These are phyloP conservation scores for Atethmia centrago DNA, from an alignment of 2,888 invertebrate species.

Conservation along the genomic window DNA sequence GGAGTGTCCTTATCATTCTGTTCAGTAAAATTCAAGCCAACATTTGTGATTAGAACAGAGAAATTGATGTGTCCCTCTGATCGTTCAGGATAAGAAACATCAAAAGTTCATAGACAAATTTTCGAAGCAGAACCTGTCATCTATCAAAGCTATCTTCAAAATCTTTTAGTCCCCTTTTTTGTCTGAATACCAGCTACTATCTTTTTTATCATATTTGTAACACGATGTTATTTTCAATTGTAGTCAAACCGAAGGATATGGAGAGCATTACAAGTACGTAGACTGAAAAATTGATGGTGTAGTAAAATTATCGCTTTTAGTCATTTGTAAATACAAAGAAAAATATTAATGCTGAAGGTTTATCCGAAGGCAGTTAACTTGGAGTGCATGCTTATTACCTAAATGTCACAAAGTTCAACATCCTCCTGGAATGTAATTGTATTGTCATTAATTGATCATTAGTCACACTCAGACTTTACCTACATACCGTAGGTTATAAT, in stretches of 20 bases:
- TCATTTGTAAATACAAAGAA: slow-evolving; percentile 21
- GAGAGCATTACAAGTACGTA: slow-evolving; percentile 95
- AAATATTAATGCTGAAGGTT: slow-evolving; percentile 18
- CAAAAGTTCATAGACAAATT: not conserved
- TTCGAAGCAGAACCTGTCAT: not conserved
- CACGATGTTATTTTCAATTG: slow-evolving; percentile 74
- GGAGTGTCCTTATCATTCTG: not conserved
- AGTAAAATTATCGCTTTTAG: slow-evolving; percentile 57
- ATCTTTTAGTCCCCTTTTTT: not conserved
- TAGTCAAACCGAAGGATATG: slow-evolving; percentile 94
- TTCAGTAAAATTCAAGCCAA: too few species aligned
- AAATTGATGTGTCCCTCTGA: not conserved
- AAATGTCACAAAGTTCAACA: slow-evolving; percentile 48
- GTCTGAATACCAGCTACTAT: slow-evolving; percentile 5
- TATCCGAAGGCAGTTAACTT: slow-evolving; percentile 17
- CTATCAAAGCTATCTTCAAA: not conserved
- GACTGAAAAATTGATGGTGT: slow-evolving; percentile 49
- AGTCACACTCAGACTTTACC: slow-evolving; percentile 42
- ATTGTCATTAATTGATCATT: slow-evolving; percentile 56
- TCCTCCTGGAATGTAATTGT: slow-evolving; percentile 38
- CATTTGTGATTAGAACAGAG: not conserved
- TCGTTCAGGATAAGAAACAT: not conserved
- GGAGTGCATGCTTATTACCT: slow-evolving; percentile 59
- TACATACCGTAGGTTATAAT: slow-evolving; percentile 42
- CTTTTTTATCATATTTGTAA: slow-evolving; percentile 61